phyloP scores from a whole-genome alignment of 2,797 vertebrate genomes.

The Tokudaia tokunoshimensis region DNA sequence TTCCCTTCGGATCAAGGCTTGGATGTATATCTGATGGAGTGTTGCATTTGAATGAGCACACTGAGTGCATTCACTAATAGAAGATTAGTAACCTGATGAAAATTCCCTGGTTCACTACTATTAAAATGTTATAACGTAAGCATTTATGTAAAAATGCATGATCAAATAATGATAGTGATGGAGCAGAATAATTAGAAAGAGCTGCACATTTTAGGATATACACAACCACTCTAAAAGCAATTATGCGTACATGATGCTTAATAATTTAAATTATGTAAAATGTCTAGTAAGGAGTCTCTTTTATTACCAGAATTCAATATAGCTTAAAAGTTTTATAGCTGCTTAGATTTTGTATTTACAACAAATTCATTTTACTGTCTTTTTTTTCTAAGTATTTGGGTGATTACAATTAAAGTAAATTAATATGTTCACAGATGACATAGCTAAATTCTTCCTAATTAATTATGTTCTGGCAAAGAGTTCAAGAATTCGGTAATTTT shows the following conservation, averaged over 20 bases:
- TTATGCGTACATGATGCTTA: neutral
- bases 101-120: neutral
- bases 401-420: neutral
- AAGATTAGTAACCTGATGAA: slow-evolving; percentile 22
- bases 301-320: slow-evolving; percentile 29
- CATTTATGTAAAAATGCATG: neutral
- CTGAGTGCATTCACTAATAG: neutral
- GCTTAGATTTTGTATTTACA: neutral
- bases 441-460: neutral
- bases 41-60: slow-evolving; percentile 11
- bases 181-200: slow-evolving; percentile 18
- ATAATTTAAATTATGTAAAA: neutral
- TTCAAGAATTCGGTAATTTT: neutral
- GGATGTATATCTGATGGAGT: neutral
- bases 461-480: neutral
- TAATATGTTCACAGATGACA: neutral
- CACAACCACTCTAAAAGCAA: neutral
- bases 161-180: neutral
- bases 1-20: neutral
- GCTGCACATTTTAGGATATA: neutral
- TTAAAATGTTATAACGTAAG: neutral
- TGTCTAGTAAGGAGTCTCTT: neutral
- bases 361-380: neutral
- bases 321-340: neutral
- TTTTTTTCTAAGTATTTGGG: neutral